These are phyloP conservation scores for Tautogolabrus adspersus DNA, from an alignment of 2,113 vertebrate genomes.

Conservation along the genomic window DNA sequence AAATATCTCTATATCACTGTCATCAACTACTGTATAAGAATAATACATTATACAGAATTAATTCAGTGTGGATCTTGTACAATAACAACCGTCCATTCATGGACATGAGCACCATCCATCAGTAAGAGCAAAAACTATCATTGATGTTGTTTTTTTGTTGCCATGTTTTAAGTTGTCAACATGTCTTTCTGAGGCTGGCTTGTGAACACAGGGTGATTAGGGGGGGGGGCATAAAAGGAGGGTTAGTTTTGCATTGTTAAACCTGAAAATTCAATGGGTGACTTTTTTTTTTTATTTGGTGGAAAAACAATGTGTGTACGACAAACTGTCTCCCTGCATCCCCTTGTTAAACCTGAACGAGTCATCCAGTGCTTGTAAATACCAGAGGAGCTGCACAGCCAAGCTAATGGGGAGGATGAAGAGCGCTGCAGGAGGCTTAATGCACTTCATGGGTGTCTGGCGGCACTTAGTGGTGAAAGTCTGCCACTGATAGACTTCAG, in stretches of 20 bases:
- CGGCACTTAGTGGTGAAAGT: conserved; percentile 64
- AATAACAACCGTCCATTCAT: not conserved
- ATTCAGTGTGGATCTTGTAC: not conserved
- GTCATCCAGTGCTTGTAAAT: conserved; percentile 68
- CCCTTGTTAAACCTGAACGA: conserved; percentile 49
- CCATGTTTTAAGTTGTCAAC: conserved; percentile 11
- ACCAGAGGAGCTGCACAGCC: conserved; percentile 40
- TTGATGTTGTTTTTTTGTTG: conserved; percentile 34
- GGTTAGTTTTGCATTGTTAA: conserved; percentile 19
- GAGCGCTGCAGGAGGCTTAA: conserved; percentile 7
- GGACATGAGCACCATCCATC: not conserved
- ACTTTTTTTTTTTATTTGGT: not conserved
- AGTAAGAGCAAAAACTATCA: conserved; percentile 17
- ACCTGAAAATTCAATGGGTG: conserved; percentile 24
- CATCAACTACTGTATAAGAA: not conserved
- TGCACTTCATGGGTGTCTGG: conserved; percentile 49
- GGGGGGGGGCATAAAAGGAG: conserved; percentile 26
- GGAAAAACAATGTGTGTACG: conserved; percentile 32
- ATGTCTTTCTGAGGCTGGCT: conserved; percentile 7
- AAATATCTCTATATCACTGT: not conserved
- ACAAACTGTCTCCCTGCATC: conserved; percentile 53
- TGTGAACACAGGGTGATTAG: conserved; percentile 43
- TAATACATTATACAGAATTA: no score
- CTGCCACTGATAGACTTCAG: conserved; percentile 31
- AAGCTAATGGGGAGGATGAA: conserved; percentile 29